Base-by-base conservation (phyloP, 2,113 vertebrate species). In the Phoxinus phoxinus region DNA sequence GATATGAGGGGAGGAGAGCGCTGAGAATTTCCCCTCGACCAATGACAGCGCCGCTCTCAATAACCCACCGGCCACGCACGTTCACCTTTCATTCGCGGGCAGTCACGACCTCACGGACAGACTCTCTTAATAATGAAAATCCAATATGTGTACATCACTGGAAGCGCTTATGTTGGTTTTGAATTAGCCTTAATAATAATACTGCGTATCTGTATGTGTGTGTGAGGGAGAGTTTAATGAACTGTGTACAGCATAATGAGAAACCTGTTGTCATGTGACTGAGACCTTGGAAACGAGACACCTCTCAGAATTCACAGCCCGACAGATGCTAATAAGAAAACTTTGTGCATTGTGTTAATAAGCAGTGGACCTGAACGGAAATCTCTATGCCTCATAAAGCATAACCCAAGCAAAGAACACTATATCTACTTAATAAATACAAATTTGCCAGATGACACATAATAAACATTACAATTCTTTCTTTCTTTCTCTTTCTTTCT, bases 391-490 rank as follows among this genome's bases (percentile, higher is more conserved):
- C 71, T 85, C 88, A 90, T 91, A 90, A 92, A 92, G 90, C 84
- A 53, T 81, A 88, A 92, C 88, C 73, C 72, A 65, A 82, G 87
- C 86, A 90, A 63, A 82, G 74, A 71, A 79, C 87, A 72, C 86
- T 90, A 89, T 86, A 87, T 92, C 77, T 82, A 78, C 89, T 90
- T 90, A 90, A 91, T 90, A 77, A 87, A 89, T 84, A 76, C 79
- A 3, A 23, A 51, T 76, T 82, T 90, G 90, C 88, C 90, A 93
- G 88, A 92, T 90, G 88, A 87, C 83, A 85, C 80, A 80, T 82
- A 85, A 86, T 83, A 73, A 90, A 85, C 86, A 59, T 53, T 10
- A 19, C 27, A 72, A 35, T 75, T 65, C 30, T 37, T 17, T 27
- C 10, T 61, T 25, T 48, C 48, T 72, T 13, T 78, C 74, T 71